Evolutionary conservation across 1,140 invertebrate genomes (phyloP).

Genomic region (Drosophila ironensis): DNA sequence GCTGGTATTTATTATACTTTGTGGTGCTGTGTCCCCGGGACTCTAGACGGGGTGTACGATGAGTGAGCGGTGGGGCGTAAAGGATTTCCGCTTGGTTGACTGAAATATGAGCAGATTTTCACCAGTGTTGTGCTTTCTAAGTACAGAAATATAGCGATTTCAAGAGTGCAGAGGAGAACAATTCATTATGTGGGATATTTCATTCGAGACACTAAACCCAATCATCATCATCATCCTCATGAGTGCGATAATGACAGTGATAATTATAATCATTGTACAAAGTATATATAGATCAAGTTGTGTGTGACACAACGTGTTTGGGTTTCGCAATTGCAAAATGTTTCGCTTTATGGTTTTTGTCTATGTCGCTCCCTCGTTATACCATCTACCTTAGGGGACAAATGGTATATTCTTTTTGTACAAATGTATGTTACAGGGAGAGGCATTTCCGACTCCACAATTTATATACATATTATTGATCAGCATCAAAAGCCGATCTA

Average conservation of each 20-base stretch:
- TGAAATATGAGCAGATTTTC: slow-evolving; percentile 76
- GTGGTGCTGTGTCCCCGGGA: too few species aligned
- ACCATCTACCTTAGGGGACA: too few species aligned
- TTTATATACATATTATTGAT: too few species aligned
- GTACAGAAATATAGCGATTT: neutral
- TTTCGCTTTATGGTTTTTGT: slow-evolving; percentile 45
- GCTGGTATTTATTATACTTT: slow-evolving; percentile 42
- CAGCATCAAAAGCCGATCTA: too few species aligned
- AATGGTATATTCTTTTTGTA: neutral
- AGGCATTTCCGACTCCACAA: too few species aligned
- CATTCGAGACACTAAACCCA: slow-evolving; percentile 38
- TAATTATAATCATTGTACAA: slow-evolving; percentile 50
- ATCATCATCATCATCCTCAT: slow-evolving; percentile 44
- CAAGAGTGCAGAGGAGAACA: slow-evolving; percentile 18
- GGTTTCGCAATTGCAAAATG: slow-evolving; percentile 69
- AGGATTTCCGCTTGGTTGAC: slow-evolving; percentile 76
- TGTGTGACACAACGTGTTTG: slow-evolving; percentile 73
- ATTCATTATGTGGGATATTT: slow-evolving; percentile 69
- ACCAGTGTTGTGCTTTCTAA: slow-evolving; percentile 44
- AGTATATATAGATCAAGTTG: slow-evolving; percentile 51
- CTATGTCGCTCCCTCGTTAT: slow-evolving; percentile 14
- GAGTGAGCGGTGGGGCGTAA: slow-evolving; percentile 38
- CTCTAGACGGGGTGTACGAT: neutral
- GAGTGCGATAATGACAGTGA: slow-evolving; percentile 41
- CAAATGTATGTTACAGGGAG: too few species aligned